Evolutionary conservation across 2,113 vertebrate species (phyloP), one percentile per base, ranked within the genome.

Genomic region (Sciurus niger): DNA sequence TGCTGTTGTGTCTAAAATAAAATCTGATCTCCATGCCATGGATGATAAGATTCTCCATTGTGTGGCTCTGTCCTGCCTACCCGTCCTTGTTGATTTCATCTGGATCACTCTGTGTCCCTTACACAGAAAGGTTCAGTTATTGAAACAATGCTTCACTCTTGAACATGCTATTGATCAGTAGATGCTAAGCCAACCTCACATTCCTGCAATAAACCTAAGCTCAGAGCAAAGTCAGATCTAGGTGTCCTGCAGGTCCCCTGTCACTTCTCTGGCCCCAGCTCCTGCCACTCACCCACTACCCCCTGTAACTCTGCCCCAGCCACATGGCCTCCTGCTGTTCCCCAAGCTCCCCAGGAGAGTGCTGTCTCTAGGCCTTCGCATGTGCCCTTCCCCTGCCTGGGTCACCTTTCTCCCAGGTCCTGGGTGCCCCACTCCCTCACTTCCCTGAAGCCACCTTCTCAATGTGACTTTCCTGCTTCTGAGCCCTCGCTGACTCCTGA

Each of bases 111-210:
- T n/a, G n/a, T 84, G 20, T 48, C 18, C 13, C 55, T 60, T 11
- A 28, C 32, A 51, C 0, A 2, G 22, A 28, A 6, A 4, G 2
- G 11, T 65, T 51, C 34, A 58, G 82, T n/a, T 43, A 3, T 11
- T 43, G 8, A 2, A n/a, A 16, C 0, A 1, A 37, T 2, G 24
- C 28, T 68, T 90, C 8, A 40, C 63, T 94, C 34, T 48, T 2
- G 12, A 78, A 12, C 24, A 87, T 5, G 55, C 13, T 55, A 32
- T 2, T 1, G 12, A 55, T 28, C 6, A 18, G 6, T 43, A 34
- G 28, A 28, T 83, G 25, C 43, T 88, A 84, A 96, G 60, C 67
- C 86, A 88, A 85, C n/a, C 67, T 94, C 91, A 65, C 73, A 65
- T 93, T 70, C 79, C 51, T 93, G 32, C 73, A 93, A 76, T 70